phyloP scores from a whole-genome alignment of 2,797 vertebrate species.

The Anolis apletophallus region DNA sequence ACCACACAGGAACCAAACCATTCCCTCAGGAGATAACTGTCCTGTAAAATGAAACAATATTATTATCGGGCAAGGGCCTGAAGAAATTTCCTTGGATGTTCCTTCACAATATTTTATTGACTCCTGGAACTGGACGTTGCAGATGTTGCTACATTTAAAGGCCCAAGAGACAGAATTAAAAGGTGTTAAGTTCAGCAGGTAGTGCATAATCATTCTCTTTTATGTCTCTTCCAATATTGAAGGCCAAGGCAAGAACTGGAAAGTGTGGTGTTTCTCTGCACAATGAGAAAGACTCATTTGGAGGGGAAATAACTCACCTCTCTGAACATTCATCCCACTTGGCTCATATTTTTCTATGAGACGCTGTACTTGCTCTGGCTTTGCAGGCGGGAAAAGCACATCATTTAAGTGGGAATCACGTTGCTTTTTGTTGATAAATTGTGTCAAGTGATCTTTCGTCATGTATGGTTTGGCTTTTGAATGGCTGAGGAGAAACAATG shows the following conservation, averaged over 20 bases:
- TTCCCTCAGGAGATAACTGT: constrained; percentile 93
- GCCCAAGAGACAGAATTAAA: background rate
- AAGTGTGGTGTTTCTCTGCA: background rate
- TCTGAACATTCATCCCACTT: constrained; percentile 84
- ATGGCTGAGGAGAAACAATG: constrained; percentile 80
- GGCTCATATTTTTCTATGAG: constrained; percentile 97
- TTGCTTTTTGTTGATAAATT: constrained; percentile 97
- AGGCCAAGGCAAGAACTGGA: background rate
- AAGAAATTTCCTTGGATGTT: background rate
- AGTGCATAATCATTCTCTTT: background rate
- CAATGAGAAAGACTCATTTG: background rate
- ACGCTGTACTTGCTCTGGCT: constrained; percentile 90
- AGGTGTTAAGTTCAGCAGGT: background rate
- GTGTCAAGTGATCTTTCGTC: constrained; percentile 93
- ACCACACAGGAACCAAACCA: constrained; percentile 93
- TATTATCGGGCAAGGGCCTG: background rate
- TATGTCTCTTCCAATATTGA: background rate
- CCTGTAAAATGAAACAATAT: constrained; percentile 73
- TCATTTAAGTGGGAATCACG: constrained; percentile 93
- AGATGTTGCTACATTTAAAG: background rate
- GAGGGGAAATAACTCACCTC: constrained; percentile 82
- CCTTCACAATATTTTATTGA: background rate
- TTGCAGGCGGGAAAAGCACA: constrained; percentile 88
- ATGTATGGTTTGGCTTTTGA: constrained; percentile 93
- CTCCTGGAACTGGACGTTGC: background rate